Base-by-base conservation (phyloP, 2,888 invertebrate species). In the Andrena chrysosceles region DNA sequence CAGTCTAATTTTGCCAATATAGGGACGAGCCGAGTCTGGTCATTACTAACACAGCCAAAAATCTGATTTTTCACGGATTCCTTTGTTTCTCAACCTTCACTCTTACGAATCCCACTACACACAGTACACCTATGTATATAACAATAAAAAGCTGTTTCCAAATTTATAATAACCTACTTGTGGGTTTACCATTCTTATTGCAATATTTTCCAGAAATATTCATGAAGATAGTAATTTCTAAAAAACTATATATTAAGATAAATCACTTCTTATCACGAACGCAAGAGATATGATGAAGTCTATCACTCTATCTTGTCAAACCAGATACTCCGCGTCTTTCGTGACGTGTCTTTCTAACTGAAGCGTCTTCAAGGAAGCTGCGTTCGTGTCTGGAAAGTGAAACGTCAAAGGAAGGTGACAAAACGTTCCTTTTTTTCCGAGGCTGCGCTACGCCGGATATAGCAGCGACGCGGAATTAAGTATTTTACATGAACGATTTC, bases 401-500 rank as follows among this genome's bases (percentile, higher is more conserved):
- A 70, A 80, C 16, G 23, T 7, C 23, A 26, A 63, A 4, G 31
- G 49, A 64, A 76, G 56, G 56, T 77, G 77, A 70, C 77, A 52
- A 70, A 69, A 59, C 13, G 33, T 33, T 26, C 6, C 63, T 75
- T 20, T 42, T 42, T 42, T 13, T 5, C 42, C 4, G 42, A 13
- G 62, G 4, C 16, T 1, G 49, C 1, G 13, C 26, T 42, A 10
- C n/a, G 20, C 31, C 69, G 77, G 42, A 77, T 66, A 31, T 59
- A 49, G 6, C 13, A 26, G 7, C 48, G 67, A 70, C 66, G 66
- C 54, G 62, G 64, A 63, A 54, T 60, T 26, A 56, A 63, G 49
- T 33, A 67, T 70, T 80, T 75, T 64, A 33, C 67, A 42, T 26
- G 64, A 73, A 81, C 69, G 77, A 69, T 83, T 77, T 77, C 82